Base-by-base conservation (phyloP, 2,888 invertebrate genomes). In the Platypus cylindrus region DNA sequence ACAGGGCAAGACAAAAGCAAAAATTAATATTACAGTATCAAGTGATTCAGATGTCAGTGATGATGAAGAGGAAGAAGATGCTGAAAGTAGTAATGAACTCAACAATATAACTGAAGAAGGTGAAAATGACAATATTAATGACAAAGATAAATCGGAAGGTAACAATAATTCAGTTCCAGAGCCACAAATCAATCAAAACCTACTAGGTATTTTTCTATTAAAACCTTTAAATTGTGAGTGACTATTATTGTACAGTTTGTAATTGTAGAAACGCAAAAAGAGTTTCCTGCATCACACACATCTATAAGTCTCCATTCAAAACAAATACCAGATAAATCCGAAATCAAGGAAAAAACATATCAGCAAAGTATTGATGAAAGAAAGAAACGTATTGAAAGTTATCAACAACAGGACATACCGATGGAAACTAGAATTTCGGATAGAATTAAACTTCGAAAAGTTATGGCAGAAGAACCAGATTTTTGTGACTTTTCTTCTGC, bases 371-470 rank as follows among this genome's bases (percentile, higher is more conserved):
- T 40, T n/a, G 39, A 43, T n/a, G 34, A 32, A 2, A 34, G 20
- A 2, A 25, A 27, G 12, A 33, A 35, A 17, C 23, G 32, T 13
- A 40, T 43, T 28, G 37, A 43, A 12, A 24, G 36, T 2, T 41
- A 37, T 22, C 30, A 34, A 30, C 30, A 33, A 20, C 17, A 32
- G 11, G 27, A 34, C 9, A 16, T 22, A 34, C 47, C 48, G 4
- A 9, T 38, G 11, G 56, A 59, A 40, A 59, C 58, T 1, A 43
- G 56, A 44, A 59, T 59, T 29, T 56, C 59, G 0, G 59, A 60
- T 36, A 45, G 58, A 36, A 60, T 60, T 32, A 53, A 48, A 43
- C 49, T 42, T 20, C 46, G 59, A 32, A 40, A 43, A 16, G 11
- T 45, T 9, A 32, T 44, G 34, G 42, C 43, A 20, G 34, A 43